A percentile compares a stretch with the other conserved stretches of the same genome.
Conservation (phyloP, 1,140 invertebrate species). For the Drosophila athabasca region DNA sequence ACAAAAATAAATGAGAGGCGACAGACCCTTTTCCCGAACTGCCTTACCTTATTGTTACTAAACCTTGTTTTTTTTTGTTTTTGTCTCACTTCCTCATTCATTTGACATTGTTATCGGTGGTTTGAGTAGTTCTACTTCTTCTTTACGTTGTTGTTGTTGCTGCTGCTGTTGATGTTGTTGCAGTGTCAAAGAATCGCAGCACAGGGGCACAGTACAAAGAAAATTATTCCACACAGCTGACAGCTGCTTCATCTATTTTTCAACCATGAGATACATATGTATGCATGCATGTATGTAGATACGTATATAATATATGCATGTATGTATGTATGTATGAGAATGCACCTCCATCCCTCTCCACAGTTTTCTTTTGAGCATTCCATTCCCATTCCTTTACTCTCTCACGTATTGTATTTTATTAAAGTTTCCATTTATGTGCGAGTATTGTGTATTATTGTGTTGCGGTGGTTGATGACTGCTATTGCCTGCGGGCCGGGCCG, state of each 20-base stretch:
- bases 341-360: too few species aligned
- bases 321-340: slow-evolving; percentile 26
- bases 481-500: slow-evolving; percentile 38
- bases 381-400: slow-evolving; percentile 69
- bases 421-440: slow-evolving; percentile 39
- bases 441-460: slow-evolving; percentile 2
- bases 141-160: slow-evolving; percentile 2
- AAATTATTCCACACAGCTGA: slow-evolving; percentile 71
- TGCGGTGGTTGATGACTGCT: slow-evolving; percentile 59
- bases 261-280: slow-evolving; percentile 48
- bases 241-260: slow-evolving; percentile 69
- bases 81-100: slow-evolving; percentile 51
- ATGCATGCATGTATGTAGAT: slow-evolving; percentile 14
- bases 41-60: not conserved
- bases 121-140: too few species aligned
- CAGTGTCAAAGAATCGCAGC: slow-evolving; percentile 46
- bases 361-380: slow-evolving; percentile 55
- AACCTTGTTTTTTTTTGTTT: slow-evolving; percentile 11
- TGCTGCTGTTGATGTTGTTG: slow-evolving; percentile 5
- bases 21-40: not conserved
- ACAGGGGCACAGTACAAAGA: slow-evolving; percentile 49
- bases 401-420: slow-evolving; percentile 55
- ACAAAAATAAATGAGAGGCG: not conserved
- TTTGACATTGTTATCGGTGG: slow-evolving; percentile 68
- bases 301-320: slow-evolving; percentile 16